Evolutionary conservation across 1,140 invertebrate species (phyloP).

Genomic region (Macrotrachela quadricornifera): DNA sequence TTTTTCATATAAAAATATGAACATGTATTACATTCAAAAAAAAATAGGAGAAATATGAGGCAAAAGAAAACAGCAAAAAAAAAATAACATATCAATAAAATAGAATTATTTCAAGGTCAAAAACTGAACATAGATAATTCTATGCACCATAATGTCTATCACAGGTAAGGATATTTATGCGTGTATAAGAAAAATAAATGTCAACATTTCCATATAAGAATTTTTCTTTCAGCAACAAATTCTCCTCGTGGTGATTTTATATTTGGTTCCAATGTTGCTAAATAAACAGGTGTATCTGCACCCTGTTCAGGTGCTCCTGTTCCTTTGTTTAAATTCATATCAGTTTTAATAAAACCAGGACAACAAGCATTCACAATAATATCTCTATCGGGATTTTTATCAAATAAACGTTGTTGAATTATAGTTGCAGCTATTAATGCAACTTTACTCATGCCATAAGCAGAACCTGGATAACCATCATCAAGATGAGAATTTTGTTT

Average conservation of each 20-base stretch:
- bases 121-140: too few relatives aligned
- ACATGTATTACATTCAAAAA: too few relatives aligned
- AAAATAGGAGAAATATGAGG: too few relatives aligned
- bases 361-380: conserved; percentile 41
- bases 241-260: conserved; percentile 11
- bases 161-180: too few relatives aligned
- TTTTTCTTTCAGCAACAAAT: conserved; percentile 1
- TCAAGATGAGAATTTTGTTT: conserved; percentile 33
- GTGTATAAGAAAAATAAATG: too few relatives aligned
- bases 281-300: conserved; percentile 31
- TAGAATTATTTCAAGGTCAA: too few relatives aligned
- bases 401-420: conserved; percentile 42
- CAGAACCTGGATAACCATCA: conserved; percentile 39
- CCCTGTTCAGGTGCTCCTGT: conserved; percentile 42
- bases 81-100: too few relatives aligned
- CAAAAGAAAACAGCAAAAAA: too few relatives aligned
- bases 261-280: conserved; percentile 33
- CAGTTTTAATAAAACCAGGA: conserved; percentile 46
- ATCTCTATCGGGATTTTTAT: conserved; percentile 32
- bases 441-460: conserved; percentile 47
- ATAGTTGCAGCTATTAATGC: conserved; percentile 38
- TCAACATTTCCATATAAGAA: conserved; percentile 12
- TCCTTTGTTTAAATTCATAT: conserved; percentile 48
- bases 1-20: too few relatives aligned
- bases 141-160: too few relatives aligned